These are phyloP conservation scores for Ephestia elutella DNA, from an alignment of 1,140 invertebrate species.

Conservation along the genomic window DNA sequence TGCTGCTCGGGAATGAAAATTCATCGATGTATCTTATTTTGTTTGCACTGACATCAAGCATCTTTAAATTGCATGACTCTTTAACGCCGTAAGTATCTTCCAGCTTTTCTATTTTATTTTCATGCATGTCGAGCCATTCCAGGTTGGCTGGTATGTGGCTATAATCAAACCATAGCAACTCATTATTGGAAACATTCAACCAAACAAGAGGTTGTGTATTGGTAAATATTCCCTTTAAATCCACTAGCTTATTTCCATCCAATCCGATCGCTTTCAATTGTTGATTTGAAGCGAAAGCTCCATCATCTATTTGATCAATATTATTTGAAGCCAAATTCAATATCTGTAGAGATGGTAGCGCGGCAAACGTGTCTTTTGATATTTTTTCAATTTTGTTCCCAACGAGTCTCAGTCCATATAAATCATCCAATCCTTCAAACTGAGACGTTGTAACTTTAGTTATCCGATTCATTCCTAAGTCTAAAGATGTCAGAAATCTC, in stretches of 20 bases:
- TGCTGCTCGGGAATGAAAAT: slow-evolving; percentile 81
- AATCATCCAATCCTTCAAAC: slow-evolving; percentile 79
- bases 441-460: slow-evolving; percentile 76
- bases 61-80: slow-evolving; percentile 84
- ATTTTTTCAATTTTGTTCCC: slow-evolving; percentile 82
- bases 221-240: slow-evolving; percentile 81
- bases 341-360: slow-evolving; percentile 79
- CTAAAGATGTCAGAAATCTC: slow-evolving; percentile 81
- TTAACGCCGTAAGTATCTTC: slow-evolving; percentile 84
- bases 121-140: slow-evolving; percentile 83
- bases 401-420: slow-evolving; percentile 79
- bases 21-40: slow-evolving; percentile 81
- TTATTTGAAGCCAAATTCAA: slow-evolving; percentile 82
- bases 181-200: slow-evolving; percentile 84
- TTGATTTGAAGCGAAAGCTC: slow-evolving; percentile 79
- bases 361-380: slow-evolving; percentile 79
- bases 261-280: slow-evolving; percentile 80
- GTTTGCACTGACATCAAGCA: slow-evolving; percentile 86
- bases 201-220: slow-evolving; percentile 80
- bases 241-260: slow-evolving; percentile 80
- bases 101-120: slow-evolving; percentile 80
- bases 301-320: slow-evolving; percentile 79
- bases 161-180: slow-evolving; percentile 81
- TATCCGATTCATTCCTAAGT: slow-evolving; percentile 87
- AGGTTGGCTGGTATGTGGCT: slow-evolving; percentile 79